Base-by-base conservation (phyloP, 2,797 vertebrate genomes). In the Bovichtus diacanthus region DNA sequence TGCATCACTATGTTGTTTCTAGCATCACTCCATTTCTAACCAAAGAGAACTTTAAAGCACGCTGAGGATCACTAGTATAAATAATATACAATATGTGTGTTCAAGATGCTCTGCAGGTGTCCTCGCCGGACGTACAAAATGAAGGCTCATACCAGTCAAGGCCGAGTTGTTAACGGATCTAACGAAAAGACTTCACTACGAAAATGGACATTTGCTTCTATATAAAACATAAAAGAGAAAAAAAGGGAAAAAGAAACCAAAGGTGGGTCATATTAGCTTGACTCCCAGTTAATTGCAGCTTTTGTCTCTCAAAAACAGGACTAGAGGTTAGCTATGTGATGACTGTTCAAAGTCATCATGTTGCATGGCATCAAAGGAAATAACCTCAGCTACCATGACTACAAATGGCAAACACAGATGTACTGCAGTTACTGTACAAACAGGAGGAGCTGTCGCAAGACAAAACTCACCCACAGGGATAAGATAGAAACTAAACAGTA, bases 41-140 rank as follows among this genome's bases (percentile, higher is more conserved):
- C 43, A 27, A 49, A 76, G 23, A 43, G 2, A 58, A 51, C 38
- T 41, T 69, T 39, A 51, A 76, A 47, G 7, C 9, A 39, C 8
- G 7, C 1, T 49, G 31, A 55, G 6, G 50, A 62, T 49, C n/a
- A 21, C 23, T 41, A n/a, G 2, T 27, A 60, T 69, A 3, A 78
- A 56, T 56, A 47, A 76, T 61, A 23, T 78, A 63, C 49, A 69
- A 6, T 21, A 23, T n/a, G 1, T 41, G 8, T 49, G 55, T 53
- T 18, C 38, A 34, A 63, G 15, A 43, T 66, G 10, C 47, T 55
- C 27, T 50, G 47, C 62, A 46, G 29, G 25, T 18, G 41, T 25
- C n/a, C 23, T 61, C 53, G 47, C 2, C 7, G 49, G 18, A 70
- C 11, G 19, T 10, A 10, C 1, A 31, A 29, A 60, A 51, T 18